phyloP scores from a whole-genome alignment of 2,888 invertebrate genomes.

The Nephrotoma flavescens region DNA sequence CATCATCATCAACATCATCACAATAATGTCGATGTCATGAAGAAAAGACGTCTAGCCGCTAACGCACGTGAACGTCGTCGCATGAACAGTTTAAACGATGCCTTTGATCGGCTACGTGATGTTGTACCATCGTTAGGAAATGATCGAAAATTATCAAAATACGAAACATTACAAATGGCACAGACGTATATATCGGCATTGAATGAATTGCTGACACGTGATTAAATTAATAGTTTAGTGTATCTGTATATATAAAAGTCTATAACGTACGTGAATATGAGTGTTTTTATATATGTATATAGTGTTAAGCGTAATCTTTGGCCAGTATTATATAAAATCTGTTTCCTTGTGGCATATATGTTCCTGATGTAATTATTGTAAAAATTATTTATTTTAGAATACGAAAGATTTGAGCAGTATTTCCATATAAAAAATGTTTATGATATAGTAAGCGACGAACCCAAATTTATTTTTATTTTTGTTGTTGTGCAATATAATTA shows the following conservation, averaged over 20 bases:
- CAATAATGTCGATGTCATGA: slow-evolving; percentile 33
- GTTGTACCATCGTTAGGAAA: slow-evolving; percentile 56
- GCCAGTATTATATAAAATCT: background rate
- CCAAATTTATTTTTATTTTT: background rate
- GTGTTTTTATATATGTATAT: background rate
- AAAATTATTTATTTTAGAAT: background rate
- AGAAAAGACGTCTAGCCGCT: slow-evolving; percentile 49
- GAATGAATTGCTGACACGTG: slow-evolving; percentile 39
- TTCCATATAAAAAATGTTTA: background rate
- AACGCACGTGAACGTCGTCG: slow-evolving; percentile 57
- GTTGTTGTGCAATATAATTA: background rate
- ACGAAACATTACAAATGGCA: slow-evolving; percentile 64
- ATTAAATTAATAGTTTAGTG: background rate
- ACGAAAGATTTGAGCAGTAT: background rate
- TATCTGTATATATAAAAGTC: background rate
- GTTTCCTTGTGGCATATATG: background rate
- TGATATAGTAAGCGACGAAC: background rate
- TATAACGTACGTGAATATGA: background rate
- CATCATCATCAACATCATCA: background rate
- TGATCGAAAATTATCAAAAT: slow-evolving; percentile 57
- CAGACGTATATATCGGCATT: slow-evolving; percentile 58
- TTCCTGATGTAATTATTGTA: background rate
- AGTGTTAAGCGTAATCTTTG: background rate
- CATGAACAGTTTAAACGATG: slow-evolving; percentile 60
- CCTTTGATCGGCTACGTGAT: slow-evolving; percentile 42